A percentile compares a stretch with the other conserved stretches of the same genome.
Conservation (phyloP, 2,888 invertebrate species). For the Esperia sulphurella region DNA sequence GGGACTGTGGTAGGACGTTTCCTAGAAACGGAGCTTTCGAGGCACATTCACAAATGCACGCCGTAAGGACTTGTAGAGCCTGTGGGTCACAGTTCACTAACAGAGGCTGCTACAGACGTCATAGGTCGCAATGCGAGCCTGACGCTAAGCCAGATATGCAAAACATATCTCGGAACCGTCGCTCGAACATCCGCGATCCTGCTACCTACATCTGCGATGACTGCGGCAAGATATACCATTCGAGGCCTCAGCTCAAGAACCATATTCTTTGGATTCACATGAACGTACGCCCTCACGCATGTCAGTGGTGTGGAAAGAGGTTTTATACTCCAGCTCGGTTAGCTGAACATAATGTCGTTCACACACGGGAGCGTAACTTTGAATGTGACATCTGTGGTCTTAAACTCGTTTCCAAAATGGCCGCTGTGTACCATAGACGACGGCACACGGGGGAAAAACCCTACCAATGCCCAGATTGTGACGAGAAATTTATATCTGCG, state of each 20-base stretch:
- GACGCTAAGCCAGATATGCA: slow-evolving; percentile 52
- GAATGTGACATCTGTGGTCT: slow-evolving; percentile 75
- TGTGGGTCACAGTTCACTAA: slow-evolving; percentile 62
- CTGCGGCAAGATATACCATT: slow-evolving; percentile 55
- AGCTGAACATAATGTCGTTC: slow-evolving; percentile 73
- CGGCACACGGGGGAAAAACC: slow-evolving; percentile 70
- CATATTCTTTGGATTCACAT: slow-evolving; percentile 73
- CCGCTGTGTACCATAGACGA: slow-evolving; percentile 64
- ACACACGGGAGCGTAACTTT: slow-evolving; percentile 72
- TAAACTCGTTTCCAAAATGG: slow-evolving; percentile 65
- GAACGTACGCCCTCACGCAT: slow-evolving; percentile 69
- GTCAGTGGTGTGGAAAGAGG: slow-evolving; percentile 71
- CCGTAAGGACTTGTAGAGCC: slow-evolving; percentile 53
- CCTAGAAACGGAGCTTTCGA: slow-evolving; percentile 48
- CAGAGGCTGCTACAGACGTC: slow-evolving; percentile 59
- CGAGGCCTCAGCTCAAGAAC: slow-evolving; percentile 61
- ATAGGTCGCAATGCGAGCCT: slow-evolving; percentile 59
- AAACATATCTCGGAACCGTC: slow-evolving; percentile 38
- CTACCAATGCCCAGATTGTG: slow-evolving; percentile 63
- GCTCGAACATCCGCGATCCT: slow-evolving; percentile 61
- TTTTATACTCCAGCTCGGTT: slow-evolving; percentile 73
- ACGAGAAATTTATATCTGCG: slow-evolving; percentile 60
- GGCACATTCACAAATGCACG: slow-evolving; percentile 59
- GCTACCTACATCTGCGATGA: slow-evolving; percentile 61
- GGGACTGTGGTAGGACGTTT: slow-evolving; percentile 57